phyloP scores from a whole-genome alignment of 2,888 invertebrate species.

The Acleris literana region DNA sequence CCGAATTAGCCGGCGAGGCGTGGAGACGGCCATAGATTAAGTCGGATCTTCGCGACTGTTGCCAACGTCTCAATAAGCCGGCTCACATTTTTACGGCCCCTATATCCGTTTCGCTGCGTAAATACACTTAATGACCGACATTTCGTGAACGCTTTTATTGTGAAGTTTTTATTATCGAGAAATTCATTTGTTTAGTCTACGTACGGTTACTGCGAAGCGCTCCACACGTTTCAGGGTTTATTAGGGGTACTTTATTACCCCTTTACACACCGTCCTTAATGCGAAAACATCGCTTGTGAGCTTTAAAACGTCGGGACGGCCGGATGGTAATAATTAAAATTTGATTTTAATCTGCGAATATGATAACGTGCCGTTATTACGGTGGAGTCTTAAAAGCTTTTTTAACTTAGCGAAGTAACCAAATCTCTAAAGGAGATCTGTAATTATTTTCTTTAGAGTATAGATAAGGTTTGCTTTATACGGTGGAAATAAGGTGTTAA shows the following conservation, averaged over 20 bases:
- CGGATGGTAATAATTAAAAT: constrained; percentile 74
- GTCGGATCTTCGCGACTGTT: constrained; percentile 64
- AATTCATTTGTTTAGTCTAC: constrained; percentile 83
- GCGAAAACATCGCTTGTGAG: constrained; percentile 59
- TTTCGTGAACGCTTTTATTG: constrained; percentile 81
- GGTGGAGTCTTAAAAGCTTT: constrained; percentile 56
- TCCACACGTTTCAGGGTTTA: constrained; percentile 77
- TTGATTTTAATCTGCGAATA: constrained; percentile 71
- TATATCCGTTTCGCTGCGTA: constrained; percentile 81
- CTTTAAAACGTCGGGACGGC: constrained; percentile 55
- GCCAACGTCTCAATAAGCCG: constrained; percentile 81
- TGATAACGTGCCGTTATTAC: constrained; percentile 66
- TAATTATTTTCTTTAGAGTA: constrained; percentile 56
- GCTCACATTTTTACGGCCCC: constrained; percentile 77
- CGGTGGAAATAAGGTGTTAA: constrained; percentile 46
- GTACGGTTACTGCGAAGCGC: constrained; percentile 76
- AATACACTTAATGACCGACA: constrained; percentile 82
- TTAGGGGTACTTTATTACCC: constrained; percentile 78
- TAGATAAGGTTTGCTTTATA: constrained; percentile 53
- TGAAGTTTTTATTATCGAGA: constrained; percentile 82
- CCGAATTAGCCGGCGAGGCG: constrained; percentile 64
- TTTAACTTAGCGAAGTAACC: constrained; percentile 55
- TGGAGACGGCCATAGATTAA: constrained; percentile 63
- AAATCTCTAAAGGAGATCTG: constrained; percentile 60
- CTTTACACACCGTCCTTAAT: constrained; percentile 67